Base-by-base conservation (phyloP, 1,140 invertebrate species). In the Drosophila erecta region DNA sequence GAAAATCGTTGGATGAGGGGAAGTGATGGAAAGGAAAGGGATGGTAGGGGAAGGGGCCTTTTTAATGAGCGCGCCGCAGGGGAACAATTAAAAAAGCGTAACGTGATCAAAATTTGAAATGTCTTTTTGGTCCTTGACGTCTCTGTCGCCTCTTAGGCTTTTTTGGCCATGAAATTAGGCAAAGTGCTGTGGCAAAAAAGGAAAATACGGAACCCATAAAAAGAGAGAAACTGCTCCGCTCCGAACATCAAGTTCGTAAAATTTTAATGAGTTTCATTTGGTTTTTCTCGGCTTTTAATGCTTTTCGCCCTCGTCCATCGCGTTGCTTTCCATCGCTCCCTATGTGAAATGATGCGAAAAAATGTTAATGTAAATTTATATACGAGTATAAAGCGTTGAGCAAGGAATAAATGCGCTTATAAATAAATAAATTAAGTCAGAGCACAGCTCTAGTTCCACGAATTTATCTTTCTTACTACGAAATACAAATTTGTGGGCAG, bases 331-430 rank as follows among this genome's bases (percentile, higher is more conserved):
- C 37, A 43, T 20, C 12, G 51, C 60, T 64, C 27, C 51, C 11
- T 27, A 33, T 43, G 75, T 79, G 79, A 87, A 86, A 83, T 81
- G 83, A 83, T 77, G 83, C 79, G 57, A 76, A 67, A 81, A 86
- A 86, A 87, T 87, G 75, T 83, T 87, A 89, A 87, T 89, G 76
- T 83, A 79, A 87, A 89, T 87, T 89, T 87, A 83, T 83, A 84
- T 83, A 79, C 64, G 72, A 79, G 89, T 84, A 78, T 76, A 83
- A 87, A 76, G 77, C 77, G 83, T 66, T 70, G 73, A 79, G 59
- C 67, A 77, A 80, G 73, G 62, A 65, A 84, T 79, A 76, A 84
- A 84, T 72, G 61, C 78, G 60, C 58, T 75, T 65, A 65, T 51
- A 87, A 76, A 79, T 79, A 66, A 77, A 80, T 65, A 53, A 80